A percentile compares a stretch with the other conserved stretches of the same genome.
phyloP scores from a whole-genome alignment of 2,797 vertebrate genomes.

The Monodelphis domestica region DNA sequence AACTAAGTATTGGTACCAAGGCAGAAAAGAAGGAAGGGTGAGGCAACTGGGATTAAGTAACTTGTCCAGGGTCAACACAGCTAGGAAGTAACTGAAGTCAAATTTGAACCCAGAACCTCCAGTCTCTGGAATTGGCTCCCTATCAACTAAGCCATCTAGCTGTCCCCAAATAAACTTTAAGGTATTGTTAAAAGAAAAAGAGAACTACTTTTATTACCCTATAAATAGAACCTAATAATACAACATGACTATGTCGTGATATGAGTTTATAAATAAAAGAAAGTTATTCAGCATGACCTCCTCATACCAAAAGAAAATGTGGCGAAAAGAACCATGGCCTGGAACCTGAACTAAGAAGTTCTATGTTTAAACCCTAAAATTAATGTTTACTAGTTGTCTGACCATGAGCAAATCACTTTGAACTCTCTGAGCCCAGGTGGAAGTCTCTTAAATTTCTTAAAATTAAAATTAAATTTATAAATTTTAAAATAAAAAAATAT shows the following conservation, averaged over 20 bases:
- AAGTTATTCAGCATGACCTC: background rate
- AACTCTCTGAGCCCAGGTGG: background rate
- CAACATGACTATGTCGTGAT: background rate
- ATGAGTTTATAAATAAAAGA: background rate
- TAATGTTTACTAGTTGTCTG: background rate
- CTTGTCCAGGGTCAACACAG: too few species aligned
- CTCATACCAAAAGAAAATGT: background rate
- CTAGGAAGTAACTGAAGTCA: too few species aligned
- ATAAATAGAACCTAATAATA: background rate
- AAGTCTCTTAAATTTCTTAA: background rate
- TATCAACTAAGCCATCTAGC: too few species aligned
- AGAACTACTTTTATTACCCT: background rate
- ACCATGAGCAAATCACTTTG: background rate
- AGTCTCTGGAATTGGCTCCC: too few species aligned
- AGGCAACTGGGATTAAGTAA: too few species aligned
- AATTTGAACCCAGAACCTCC: too few species aligned
- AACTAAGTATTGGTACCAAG: too few species aligned
- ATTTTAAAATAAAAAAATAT: too few species aligned
- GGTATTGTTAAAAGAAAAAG: background rate
- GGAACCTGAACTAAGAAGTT: background rate
- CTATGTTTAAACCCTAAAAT: background rate
- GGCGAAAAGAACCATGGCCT: background rate
- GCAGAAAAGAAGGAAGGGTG: too few species aligned
- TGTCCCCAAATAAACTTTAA: too few species aligned
- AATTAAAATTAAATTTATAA: too few species aligned